Base-by-base conservation (phyloP, 2,888 invertebrate genomes). In the Orthosia gracilis region DNA sequence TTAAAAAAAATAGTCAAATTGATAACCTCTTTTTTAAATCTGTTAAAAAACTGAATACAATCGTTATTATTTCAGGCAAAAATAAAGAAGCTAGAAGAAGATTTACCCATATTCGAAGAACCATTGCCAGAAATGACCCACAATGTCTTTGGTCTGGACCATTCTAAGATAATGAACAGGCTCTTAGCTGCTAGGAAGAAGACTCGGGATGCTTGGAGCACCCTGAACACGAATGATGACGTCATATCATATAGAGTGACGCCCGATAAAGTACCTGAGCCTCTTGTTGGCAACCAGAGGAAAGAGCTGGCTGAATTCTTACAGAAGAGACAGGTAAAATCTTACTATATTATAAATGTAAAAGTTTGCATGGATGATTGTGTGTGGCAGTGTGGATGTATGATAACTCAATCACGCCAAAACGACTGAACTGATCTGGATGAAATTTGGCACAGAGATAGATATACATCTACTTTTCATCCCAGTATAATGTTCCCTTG, bases 141-240 rank as follows among this genome's bases (percentile, higher is more conserved):
- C 81, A 97, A 97, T 91, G 97, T 98, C 7, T 97, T 97, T 55
- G 98, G 98, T 0, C 92, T 98, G 63, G 97, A 98, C 91, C 98
- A 98, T 87, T 92, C 94, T 0, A 94, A 93, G 72, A 97, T 98
- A 59, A 97, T 98, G 97, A 95, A 94, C 55, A 94, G 96, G 67
- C 94, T 97, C 1, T 71, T 96, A 15, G 94, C 94, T 0, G 96
- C 97, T 40, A 94, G 97, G 88, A 96, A 96, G 68, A 97, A 95
- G 86, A 96, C 95, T 0, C 95, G 93, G 73, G 95, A 97, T 4
- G 97, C 97, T 0, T 97, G 97, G 97, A 90, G 76, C 52, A 92
- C 85, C 18, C 78, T 94, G 2, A 89, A 91, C 2, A 81, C 76
- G 3, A 87, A 91, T 0, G 77, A 88, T 21, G 79, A 90, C 2